Evolutionary conservation across 2,797 vertebrate species (phyloP).

Genomic region (Cynopterus sphinx): DNA sequence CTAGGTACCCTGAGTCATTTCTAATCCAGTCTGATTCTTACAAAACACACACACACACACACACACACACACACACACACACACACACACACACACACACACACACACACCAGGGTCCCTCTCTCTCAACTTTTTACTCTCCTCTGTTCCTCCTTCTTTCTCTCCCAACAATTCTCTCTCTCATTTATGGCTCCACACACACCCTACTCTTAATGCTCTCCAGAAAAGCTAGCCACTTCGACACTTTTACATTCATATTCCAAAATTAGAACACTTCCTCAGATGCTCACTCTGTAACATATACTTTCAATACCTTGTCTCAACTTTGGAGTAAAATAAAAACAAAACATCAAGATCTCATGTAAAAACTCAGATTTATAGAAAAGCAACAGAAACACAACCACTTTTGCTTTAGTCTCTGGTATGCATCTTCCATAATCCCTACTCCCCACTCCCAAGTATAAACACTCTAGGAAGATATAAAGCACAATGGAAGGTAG

Average conservation of each 20-base stretch:
- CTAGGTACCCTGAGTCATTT: neutral
- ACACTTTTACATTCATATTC: neutral
- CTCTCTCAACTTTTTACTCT: neutral
- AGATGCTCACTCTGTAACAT: neutral
- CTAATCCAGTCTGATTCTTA: neutral
- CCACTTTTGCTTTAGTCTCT: slow-evolving; percentile 6
- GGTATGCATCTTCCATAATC: neutral
- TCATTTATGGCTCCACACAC: neutral
- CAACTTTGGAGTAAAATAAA: neutral
- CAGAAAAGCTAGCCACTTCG: neutral
- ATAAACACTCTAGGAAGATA: slow-evolving; percentile 33
- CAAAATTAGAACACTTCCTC: slow-evolving; percentile 21
- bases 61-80: neutral
- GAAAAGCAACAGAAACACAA: slow-evolving; percentile 44
- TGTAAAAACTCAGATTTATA: slow-evolving; percentile 2
- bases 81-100: neutral
- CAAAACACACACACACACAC: neutral
- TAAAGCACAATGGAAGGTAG: neutral
- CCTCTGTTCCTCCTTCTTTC: too few relatives aligned
- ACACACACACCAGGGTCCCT: neutral
- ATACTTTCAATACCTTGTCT: slow-evolving; percentile 30
- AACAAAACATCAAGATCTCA: slow-evolving; percentile 59
- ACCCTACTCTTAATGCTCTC: neutral
- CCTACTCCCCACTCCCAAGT: neutral
- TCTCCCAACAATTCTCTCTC: neutral